Percentiles rank a stretch among this genome's conserved stretches.
Evolutionary conservation across 1,140 invertebrate species (phyloP).

Genomic region (Homarus americanus): DNA sequence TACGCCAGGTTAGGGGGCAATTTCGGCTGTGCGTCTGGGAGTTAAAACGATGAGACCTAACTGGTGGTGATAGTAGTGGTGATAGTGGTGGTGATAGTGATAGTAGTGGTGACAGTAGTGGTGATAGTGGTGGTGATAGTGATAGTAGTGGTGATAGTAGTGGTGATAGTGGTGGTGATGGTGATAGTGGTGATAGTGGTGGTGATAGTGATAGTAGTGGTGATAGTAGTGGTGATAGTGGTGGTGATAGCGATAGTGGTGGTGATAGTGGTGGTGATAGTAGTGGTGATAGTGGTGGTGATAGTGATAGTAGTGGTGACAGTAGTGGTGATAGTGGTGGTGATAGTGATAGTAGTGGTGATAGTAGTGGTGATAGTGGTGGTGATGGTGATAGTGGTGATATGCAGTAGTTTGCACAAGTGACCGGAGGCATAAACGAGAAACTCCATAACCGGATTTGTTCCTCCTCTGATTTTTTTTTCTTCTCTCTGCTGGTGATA

Average conservation of each 20-base stretch:
- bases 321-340: too few relatives aligned
- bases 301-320: too few relatives aligned
- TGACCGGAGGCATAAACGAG: slow-evolving; percentile 34
- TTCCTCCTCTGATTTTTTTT: slow-evolving; percentile 17
- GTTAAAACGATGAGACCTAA: background rate
- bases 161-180: slow-evolving; percentile 6
- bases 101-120: background rate
- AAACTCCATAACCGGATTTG: slow-evolving; percentile 41
- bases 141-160: background rate
- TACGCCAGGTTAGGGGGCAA: too few relatives aligned
- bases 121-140: background rate
- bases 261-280: background rate
- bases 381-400: too few relatives aligned
- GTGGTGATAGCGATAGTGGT: background rate
- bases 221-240: background rate
- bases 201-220: background rate
- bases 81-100: background rate
- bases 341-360: too few relatives aligned
- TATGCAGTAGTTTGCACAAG: too few relatives aligned
- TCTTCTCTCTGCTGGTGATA: background rate
- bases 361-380: too few relatives aligned
- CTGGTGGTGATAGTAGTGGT: background rate
- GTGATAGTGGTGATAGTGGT: background rate
- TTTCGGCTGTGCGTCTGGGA: background rate
- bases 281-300: too few relatives aligned